These are phyloP conservation scores for Uropsilus gracilis DNA, from an alignment of 2,113 vertebrate species.

Conservation along the genomic window DNA sequence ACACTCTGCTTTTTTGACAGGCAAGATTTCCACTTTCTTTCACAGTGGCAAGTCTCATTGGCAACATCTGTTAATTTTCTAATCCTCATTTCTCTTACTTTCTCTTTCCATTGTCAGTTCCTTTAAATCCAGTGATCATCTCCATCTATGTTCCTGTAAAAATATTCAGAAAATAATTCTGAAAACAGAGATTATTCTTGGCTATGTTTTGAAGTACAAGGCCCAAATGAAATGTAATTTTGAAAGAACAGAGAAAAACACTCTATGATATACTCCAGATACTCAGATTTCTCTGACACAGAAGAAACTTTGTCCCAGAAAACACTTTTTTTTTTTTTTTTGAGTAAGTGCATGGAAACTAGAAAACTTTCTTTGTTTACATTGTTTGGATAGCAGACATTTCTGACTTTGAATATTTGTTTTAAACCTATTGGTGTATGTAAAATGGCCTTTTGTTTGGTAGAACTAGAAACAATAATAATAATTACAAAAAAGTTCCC, in stretches of 20 bases:
- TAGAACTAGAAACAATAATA: background rate
- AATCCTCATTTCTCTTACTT: background rate
- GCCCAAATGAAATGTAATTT: background rate
- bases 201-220: background rate
- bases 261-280: background rate
- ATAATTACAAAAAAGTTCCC: background rate
- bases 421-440: background rate
- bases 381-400: background rate
- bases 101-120: background rate
- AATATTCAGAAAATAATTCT: constrained; percentile 26
- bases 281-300: background rate
- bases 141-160: background rate
- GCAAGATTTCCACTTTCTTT: background rate
- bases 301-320: background rate
- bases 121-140: background rate
- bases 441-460: background rate
- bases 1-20: background rate
- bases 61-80: background rate
- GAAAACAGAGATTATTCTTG: constrained; percentile 34
- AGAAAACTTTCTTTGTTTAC: background rate
- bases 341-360: background rate
- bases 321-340: background rate
- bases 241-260: background rate
- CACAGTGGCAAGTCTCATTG: background rate
- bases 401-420: background rate